Percentiles rank a stretch among this genome's conserved stretches.
Conservation (phyloP, 2,113 vertebrate genomes). For the Todiramphus chloris region DNA sequence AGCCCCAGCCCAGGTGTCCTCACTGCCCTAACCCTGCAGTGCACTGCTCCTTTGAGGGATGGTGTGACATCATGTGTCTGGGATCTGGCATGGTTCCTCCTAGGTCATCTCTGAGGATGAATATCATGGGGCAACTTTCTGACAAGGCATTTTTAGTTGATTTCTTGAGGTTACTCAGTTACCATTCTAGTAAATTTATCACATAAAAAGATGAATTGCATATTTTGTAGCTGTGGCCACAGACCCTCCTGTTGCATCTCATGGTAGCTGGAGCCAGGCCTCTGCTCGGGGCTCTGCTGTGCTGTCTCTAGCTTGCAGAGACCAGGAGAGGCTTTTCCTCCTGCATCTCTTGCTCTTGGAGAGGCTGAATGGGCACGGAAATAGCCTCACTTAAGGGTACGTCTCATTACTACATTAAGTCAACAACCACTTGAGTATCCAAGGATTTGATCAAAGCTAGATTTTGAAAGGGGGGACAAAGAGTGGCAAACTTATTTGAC, state of each 20-base stretch:
- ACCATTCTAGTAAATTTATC: accelerated
- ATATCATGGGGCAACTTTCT: background rate
- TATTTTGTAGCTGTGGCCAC: background rate
- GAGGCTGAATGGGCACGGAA: constrained; percentile 36
- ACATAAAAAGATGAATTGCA: background rate
- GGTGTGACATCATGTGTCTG: accelerated
- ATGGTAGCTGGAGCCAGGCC: background rate
- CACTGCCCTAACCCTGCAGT: background rate
- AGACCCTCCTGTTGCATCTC: background rate
- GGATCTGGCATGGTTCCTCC: background rate
- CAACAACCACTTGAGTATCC: constrained; percentile 59
- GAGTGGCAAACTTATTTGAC: constrained; percentile 51
- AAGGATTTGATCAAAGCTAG: constrained; percentile 62
- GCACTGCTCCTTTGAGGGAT: accelerated
- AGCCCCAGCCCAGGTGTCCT: no score
- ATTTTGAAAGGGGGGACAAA: constrained; percentile 35
- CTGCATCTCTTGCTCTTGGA: background rate
- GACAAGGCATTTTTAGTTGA: accelerated
- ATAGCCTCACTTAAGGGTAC: constrained; percentile 46
- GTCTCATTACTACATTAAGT: constrained; percentile 62
- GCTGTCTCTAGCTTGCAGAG: background rate
- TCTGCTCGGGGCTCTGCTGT: background rate
- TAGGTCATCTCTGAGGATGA: background rate
- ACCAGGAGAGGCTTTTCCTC: background rate
- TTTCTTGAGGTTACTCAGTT: accelerated